Evolutionary conservation across 2,113 vertebrate genomes (phyloP).

Genomic region (Meleagris gallopavo): DNA sequence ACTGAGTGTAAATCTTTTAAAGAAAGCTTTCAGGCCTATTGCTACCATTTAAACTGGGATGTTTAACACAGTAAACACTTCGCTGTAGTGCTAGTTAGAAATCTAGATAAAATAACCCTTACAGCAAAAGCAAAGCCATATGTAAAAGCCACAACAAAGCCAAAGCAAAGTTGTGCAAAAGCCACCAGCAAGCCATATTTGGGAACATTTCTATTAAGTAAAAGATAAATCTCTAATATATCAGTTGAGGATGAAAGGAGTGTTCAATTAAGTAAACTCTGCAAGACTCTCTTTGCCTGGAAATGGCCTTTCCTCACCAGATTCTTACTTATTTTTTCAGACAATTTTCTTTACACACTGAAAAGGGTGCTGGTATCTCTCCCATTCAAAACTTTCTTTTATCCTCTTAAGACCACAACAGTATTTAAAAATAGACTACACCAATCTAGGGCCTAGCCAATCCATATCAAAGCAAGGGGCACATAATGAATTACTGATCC

Average conservation of each 20-base stretch:
- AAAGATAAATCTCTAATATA: constrained; percentile 2
- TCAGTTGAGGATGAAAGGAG: not conserved
- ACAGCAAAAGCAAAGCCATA: not conserved
- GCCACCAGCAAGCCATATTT: not conserved
- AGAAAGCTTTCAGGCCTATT: not conserved
- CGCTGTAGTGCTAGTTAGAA: not conserved
- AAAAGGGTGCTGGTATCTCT: not conserved
- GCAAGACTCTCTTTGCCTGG: not conserved
- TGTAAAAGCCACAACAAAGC: not conserved
- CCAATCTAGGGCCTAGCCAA: not conserved
- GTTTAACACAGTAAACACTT: constrained; percentile 16
- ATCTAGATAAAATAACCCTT: not conserved
- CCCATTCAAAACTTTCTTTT: not conserved
- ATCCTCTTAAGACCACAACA: not conserved
- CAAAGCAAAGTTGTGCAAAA: not conserved
- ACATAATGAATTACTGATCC: not conserved
- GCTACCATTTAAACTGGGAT: not conserved
- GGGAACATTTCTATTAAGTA: not conserved
- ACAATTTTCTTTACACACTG: not conserved
- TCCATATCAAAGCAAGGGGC: not conserved
- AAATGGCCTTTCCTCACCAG: not conserved
- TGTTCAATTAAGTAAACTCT: not conserved
- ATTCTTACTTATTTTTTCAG: not conserved
- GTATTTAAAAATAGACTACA: not conserved
- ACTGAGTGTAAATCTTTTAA: not conserved